A percentile compares a stretch with the other conserved stretches of the same genome.
Conservation (phyloP, 2,888 invertebrate species). For the Ctenicera cuprea region DNA sequence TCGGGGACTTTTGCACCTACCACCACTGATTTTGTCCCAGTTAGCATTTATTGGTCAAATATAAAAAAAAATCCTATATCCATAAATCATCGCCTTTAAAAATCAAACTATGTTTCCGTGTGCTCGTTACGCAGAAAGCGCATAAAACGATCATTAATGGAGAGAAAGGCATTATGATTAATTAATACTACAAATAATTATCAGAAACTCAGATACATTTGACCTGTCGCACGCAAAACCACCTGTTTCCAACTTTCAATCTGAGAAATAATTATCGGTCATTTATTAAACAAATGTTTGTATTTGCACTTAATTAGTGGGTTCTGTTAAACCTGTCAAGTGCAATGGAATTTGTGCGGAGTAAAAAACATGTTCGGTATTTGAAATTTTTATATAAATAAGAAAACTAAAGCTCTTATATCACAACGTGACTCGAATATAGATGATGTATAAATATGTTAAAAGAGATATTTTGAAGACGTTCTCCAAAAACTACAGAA, state of each 20-base stretch:
- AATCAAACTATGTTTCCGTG: constrained; percentile 25
- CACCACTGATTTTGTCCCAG: constrained; percentile 22
- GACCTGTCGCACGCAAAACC: constrained; percentile 42
- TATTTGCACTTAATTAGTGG: constrained; percentile 15
- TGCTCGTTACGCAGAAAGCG: constrained; percentile 32
- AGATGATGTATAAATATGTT: constrained; percentile 3
- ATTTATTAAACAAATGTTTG: constrained; percentile 9
- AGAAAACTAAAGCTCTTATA: neutral
- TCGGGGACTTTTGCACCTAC: neutral
- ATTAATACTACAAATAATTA: constrained; percentile 48
- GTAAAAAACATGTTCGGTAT: constrained; percentile 12
- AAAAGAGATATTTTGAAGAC: constrained; percentile 7
- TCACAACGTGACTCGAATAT: constrained; percentile 9
- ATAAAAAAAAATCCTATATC: constrained; percentile 22
- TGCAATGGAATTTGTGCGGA: neutral
- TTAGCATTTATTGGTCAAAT: constrained; percentile 28
- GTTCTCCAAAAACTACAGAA: constrained; percentile 6
- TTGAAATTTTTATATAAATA: neutral
- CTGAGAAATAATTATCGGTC: constrained; percentile 15
- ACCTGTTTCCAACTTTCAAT: constrained; percentile 45
- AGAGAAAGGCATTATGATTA: constrained; percentile 50
- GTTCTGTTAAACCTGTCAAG: neutral
- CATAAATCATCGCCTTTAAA: constrained; percentile 40
- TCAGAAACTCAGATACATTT: constrained; percentile 37
- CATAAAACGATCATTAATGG: constrained; percentile 44